phyloP scores from a whole-genome alignment of 2,888 invertebrate species.

The Eupelmus urozonus region DNA sequence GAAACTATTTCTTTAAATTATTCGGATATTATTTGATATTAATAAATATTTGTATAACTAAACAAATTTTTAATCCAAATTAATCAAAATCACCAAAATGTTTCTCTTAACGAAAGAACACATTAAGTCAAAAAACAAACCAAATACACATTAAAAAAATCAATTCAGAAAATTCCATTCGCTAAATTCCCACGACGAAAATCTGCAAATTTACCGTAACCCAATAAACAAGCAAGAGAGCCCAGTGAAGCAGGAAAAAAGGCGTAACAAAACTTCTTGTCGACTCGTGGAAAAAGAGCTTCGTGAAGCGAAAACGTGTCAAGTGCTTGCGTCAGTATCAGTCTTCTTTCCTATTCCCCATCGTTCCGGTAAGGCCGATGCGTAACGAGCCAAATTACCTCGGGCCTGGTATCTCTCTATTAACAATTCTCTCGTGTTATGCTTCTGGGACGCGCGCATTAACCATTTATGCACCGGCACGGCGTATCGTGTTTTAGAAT shows the following conservation, averaged over 20 bases:
- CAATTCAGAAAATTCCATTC: no score
- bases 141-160: background rate
- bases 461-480: background rate
- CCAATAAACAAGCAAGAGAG: no score
- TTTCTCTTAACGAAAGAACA: no score
- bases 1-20: no score
- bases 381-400: conserved; percentile 52
- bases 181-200: no score
- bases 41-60: no score
- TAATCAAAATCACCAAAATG: no score
- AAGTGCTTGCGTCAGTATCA: conserved; percentile 40
- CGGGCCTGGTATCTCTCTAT: conserved; percentile 39
- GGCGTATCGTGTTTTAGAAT: background rate
- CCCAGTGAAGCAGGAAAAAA: no score
- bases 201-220: no score
- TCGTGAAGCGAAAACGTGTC: conserved; percentile 4
- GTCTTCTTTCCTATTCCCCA: conserved; percentile 30
- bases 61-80: no score
- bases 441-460: background rate
- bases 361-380: conserved; percentile 33
- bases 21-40: no score
- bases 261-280: no score
- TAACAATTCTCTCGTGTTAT: conserved; percentile 23
- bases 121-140: background rate
- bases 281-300: background rate